phyloP scores from a whole-genome alignment of 2,797 vertebrate species.

The Halcyon leucocephala region DNA sequence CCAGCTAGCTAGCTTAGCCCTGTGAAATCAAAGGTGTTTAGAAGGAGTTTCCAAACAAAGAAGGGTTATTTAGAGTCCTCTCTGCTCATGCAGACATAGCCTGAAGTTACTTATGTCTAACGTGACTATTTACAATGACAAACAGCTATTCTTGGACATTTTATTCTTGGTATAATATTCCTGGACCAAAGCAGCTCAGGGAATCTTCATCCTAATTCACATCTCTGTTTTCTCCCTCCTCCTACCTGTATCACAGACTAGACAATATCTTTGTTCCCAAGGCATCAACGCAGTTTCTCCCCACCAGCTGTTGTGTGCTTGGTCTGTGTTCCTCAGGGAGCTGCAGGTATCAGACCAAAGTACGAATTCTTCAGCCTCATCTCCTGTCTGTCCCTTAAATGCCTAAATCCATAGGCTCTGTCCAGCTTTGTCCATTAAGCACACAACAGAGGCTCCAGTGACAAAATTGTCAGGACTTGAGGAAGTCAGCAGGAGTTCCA shows the following conservation, averaged over 20 bases:
- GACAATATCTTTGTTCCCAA: not conserved
- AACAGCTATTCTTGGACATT: conserved; percentile 3
- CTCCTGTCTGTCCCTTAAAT: not conserved
- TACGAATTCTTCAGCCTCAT: not conserved
- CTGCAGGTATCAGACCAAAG: not conserved
- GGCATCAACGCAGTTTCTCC: not conserved
- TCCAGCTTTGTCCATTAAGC: not conserved
- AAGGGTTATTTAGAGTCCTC: not conserved
- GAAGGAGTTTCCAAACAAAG: not conserved
- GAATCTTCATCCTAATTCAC: not conserved
- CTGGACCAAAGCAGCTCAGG: conserved; percentile 9
- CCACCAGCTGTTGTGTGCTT: not conserved
- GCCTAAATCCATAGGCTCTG: not conserved
- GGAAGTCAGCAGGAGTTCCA: conserved; percentile 21
- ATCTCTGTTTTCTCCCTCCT: not conserved
- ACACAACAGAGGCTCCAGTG: not conserved
- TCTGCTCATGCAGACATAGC: not conserved
- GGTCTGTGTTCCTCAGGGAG: not conserved
- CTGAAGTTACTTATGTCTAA: conserved; percentile 31
- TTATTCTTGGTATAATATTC: not conserved
- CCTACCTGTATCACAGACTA: not conserved
- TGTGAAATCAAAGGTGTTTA: conserved; percentile 35
- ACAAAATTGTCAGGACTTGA: not conserved
- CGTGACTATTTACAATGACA: not conserved
- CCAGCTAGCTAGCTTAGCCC: not conserved